Evolutionary conservation across 2,888 invertebrate genomes (phyloP), one percentile per base, ranked within the genome.

Genomic region (Drosophila atripex): DNA sequence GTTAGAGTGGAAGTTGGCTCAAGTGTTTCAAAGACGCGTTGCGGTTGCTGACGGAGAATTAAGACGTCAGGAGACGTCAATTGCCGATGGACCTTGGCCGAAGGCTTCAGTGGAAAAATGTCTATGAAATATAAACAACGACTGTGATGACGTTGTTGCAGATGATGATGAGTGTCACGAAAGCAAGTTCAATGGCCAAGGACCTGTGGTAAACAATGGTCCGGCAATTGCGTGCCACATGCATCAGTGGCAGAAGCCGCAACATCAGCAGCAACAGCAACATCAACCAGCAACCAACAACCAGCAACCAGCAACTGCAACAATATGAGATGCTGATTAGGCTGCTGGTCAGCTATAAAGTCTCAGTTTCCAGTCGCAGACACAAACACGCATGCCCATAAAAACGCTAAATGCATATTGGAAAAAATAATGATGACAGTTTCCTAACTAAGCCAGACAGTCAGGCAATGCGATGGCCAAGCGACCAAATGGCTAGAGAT

Each of bases 361-460:
- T 52, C 32, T 30, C 63, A 51, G 55, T 45, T 41, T 41, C 16
- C 32, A 61, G 41, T 57, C 12, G 39, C 52, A 51, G 52, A 45
- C 28, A 50, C 71, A 61, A 55, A 71, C 82, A 87, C 78, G 85
- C 87, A 85, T 78, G 72, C 75, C 71, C 75, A 85, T 85, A 73
- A 71, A 76, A 85, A 77, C 78, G 75, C 72, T 82, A 87, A 83
- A 80, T 83, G 82, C 82, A 82, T 82, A 84, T 84, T 86, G 86
- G 70, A 75, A 80, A 68, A 72, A 82, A 80, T 84, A 84, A 88
- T 88, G 88, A 83, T 88, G 82, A 88, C 83, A 87, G 82, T 87
- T 77, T 79, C 66, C 77, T 77, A 83, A 82, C 87, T 82, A 77
- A 78, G 77, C 52, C 87, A 71, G 68, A 75, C 75, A 73, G 69